Evolutionary conservation across 2,113 vertebrate genomes (phyloP), one percentile per base, ranked within the genome.

Genomic region (Puntigrus tetrazona): DNA sequence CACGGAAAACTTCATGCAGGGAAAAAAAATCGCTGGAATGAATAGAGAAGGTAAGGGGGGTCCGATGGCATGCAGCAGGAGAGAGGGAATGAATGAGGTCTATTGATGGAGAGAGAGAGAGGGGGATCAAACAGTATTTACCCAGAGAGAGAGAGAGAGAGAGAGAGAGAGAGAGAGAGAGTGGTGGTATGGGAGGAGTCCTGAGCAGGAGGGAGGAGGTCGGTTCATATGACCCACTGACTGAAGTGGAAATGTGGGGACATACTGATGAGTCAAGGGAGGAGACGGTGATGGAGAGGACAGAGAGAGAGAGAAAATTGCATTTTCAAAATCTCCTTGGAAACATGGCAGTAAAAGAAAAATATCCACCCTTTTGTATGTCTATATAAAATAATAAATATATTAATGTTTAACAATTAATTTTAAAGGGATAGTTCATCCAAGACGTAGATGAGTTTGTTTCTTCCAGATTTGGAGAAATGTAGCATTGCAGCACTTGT

Each of bases 71-170:
- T 86, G 85, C 52, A 52, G 81, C 81, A 38, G 88, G 75, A 86
- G 81, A 74, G 55, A 83, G 79, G 85, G 82, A 86, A 88, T 89
- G 87, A 89, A 88, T 87, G 86, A 84, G 89, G 47, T 25, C 86
- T 74, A 89, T 89, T 88, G 86, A 88, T 25, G n/a, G 81, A 77
- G 81, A 81, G 87, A 74, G 69, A 59, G 84, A 86, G 80, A 86
- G 83, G 61, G 76, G 89, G 89, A 90, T 91, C 90, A 91, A 90
- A 91, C 87, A 61, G 65, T 91, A 91, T 94, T 93, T 94, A 90
- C 92, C 90, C 86, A 81, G 74, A 31, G 86, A 83, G 75, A 83
- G 47, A 77, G 29, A 80, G 84, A 88, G 18, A 81, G 79, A 65
- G 3, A 72, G 87, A 83, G 20, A 81, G 83, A 82, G 34, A 70